Evolutionary conservation across 64 coral and sea anemone species (phyloP).

Genomic region (Astreopora myriophthalma): DNA sequence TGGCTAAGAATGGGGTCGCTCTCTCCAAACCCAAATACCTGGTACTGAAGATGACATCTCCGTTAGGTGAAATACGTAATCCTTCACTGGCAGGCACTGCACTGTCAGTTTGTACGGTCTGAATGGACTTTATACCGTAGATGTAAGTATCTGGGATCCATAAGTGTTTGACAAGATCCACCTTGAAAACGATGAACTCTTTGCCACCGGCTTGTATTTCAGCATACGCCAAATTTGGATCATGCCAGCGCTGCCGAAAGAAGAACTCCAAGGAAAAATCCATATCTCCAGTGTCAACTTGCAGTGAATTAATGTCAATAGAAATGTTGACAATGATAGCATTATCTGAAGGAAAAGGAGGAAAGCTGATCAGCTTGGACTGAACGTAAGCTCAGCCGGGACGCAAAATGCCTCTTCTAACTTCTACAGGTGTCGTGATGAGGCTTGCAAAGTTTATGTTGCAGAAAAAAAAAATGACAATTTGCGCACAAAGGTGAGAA

Average conservation of each 20-base stretch:
- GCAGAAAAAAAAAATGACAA: no score
- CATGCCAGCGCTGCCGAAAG: conserved; percentile 80
- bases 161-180: conserved; percentile 46
- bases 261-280: conserved; percentile 84
- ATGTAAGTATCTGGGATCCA: conserved; percentile 87
- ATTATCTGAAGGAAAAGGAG: not conserved
- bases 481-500: no score
- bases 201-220: conserved; percentile 9
- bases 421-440: no score
- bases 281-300: conserved; percentile 22
- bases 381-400: no score
- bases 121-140: conserved; percentile 68
- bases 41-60: conserved; percentile 57
- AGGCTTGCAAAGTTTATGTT: no score
- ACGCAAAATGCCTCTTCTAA: no score
- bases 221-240: conserved; percentile 53
- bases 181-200: conserved; percentile 69
- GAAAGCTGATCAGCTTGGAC: not conserved
- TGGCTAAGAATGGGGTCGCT: no score
- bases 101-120: conserved; percentile 33
- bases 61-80: conserved; percentile 75
- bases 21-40: conserved; percentile 56
- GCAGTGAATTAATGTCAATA: conserved; percentile 5
- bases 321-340: conserved; percentile 2
- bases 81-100: conserved; percentile 73